Conservation (phyloP, 2,797 vertebrate genomes). For the Chrosomus eos region DNA sequence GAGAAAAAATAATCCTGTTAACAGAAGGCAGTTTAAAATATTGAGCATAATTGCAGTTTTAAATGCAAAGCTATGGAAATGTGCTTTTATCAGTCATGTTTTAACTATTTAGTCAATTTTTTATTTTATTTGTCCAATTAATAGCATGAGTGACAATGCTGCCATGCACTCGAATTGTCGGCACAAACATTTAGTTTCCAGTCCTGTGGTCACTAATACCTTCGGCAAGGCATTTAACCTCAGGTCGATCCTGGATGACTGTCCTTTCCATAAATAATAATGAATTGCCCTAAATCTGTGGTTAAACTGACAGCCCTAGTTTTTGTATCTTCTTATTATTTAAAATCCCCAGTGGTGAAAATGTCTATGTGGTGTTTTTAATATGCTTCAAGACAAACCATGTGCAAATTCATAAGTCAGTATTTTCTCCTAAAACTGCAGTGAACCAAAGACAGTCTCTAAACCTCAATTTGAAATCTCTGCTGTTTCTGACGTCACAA, state of each 20-base stretch:
- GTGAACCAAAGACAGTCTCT: no score
- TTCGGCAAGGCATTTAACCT: not conserved
- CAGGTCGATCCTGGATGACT: not conserved
- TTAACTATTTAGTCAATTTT: not conserved
- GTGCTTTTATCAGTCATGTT: not conserved
- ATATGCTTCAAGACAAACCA: no score
- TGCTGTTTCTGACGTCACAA: no score
- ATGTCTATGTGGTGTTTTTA: no score
- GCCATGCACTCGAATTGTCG: not conserved
- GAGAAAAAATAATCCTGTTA: constrained; percentile 31
- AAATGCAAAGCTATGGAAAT: not conserved
- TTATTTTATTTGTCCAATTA: not conserved
- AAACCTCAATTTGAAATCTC: no score
- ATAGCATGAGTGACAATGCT: not conserved
- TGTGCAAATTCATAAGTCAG: no score
- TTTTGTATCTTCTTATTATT: not conserved
- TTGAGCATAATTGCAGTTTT: not conserved
- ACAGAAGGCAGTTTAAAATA: constrained; percentile 29
- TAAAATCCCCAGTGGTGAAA: no score
- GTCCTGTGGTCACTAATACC: not conserved
- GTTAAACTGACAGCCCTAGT: not conserved
- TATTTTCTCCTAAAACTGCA: no score
- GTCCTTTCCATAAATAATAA: not conserved
- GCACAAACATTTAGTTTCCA: not conserved
- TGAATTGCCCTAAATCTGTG: not conserved